phyloP scores from a whole-genome alignment of 2,888 invertebrate genomes.

The Panopea generosa region DNA sequence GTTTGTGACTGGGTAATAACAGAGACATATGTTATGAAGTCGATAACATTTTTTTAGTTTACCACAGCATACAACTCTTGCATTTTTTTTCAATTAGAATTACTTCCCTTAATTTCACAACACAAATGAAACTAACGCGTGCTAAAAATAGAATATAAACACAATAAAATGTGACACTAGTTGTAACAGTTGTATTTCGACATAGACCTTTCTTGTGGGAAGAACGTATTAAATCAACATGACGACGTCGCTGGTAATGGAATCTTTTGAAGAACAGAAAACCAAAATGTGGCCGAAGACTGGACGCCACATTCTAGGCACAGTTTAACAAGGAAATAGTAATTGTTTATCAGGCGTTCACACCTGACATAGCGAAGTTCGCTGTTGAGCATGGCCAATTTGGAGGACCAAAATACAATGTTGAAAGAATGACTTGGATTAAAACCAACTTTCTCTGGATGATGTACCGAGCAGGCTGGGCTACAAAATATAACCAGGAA shows the following conservation, averaged over 20 bases:
- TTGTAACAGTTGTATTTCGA: too few species aligned
- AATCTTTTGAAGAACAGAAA: conserved; percentile 31
- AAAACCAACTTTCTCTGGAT: conserved; percentile 80
- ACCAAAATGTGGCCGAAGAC: conserved; percentile 61
- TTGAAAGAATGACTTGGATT: conserved; percentile 75
- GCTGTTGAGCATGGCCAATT: conserved; percentile 57
- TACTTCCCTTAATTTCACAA: too few species aligned
- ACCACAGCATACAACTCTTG: too few species aligned
- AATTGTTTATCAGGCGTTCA: conserved; percentile 76
- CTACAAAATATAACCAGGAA: conserved; percentile 69
- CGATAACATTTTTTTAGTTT: too few species aligned
- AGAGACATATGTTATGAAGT: too few species aligned
- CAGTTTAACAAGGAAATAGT: conserved; percentile 68
- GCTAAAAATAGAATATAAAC: too few species aligned
- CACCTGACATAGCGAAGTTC: conserved; percentile 66
- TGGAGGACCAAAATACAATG: conserved; percentile 64
- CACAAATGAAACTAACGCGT: too few species aligned
- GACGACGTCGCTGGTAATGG: conserved; percentile 1
- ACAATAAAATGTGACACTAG: too few species aligned
- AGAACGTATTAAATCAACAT: too few species aligned
- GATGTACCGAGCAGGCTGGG: conserved; percentile 79
- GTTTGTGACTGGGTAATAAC: too few species aligned
- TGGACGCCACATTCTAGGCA: conserved; percentile 73
- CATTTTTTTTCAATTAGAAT: too few species aligned
- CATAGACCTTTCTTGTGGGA: too few species aligned